Base-by-base conservation (phyloP, 2,113 vertebrate genomes). In the Indicator maculatus region DNA sequence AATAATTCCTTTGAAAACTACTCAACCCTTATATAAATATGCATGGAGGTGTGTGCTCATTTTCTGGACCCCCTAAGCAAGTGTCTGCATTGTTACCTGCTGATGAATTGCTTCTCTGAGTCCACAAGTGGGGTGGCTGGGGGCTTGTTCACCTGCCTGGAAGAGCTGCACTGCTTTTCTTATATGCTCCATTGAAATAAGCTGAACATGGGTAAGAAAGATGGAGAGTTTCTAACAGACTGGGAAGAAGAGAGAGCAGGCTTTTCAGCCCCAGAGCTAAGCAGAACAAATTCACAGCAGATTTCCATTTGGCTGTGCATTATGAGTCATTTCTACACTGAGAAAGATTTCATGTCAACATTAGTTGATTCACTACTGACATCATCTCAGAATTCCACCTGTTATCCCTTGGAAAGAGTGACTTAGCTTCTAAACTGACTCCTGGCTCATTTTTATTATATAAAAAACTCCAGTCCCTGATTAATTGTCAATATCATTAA, bases 311-410 rank as follows among this genome's bases (percentile, higher is more conserved):
- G 84, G 64, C 70, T 88, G 67, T 92, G 72, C 81, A 64, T 21
- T 77, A 71, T 56, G 75, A 93, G 78, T 83, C 56, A 85, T 85
- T 93, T 76, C 56, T 56, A 76, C n/a, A n/a, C 66, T 7, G 60
- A 75, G 45, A 72, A 28, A 47, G 44, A 90, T 92, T 90, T 86
- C 92, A 78, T 81, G 70, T n/a, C 77, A 90, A 39, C 53, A 84
- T 88, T 63, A 38, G 77, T 79, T 79, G 81, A 75, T 90, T 84
- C 59, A 66, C 50, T 33, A 58, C 66, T 87, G 86, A 93, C 93
- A 92, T 87, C 70, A 93, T 28, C 81, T 72, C 63, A 56, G 66
- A 89, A 65, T 76, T 92, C 84, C 86, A 92, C 86, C 83, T 94
- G 71, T 8, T 85, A 83, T 91, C 67, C 78, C 76, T 27, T 52